These are phyloP conservation scores for Asarcornis scutulata DNA, from an alignment of 2,113 vertebrate species.

Conservation along the genomic window DNA sequence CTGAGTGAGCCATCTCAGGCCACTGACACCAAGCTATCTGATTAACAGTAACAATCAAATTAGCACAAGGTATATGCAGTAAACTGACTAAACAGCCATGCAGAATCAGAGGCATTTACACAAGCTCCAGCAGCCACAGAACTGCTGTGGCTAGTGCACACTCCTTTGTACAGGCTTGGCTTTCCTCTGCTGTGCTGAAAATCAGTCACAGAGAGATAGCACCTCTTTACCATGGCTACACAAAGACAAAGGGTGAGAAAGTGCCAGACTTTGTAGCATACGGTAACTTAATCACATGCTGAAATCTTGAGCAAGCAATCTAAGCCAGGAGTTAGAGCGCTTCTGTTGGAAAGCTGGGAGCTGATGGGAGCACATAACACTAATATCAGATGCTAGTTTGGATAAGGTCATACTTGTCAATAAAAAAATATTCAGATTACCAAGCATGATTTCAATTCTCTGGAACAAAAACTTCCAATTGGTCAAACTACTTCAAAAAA, in stretches of 20 bases:
- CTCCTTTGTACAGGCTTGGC: accelerated
- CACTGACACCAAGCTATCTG: neutral
- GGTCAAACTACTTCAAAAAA: neutral
- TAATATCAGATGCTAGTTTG: neutral
- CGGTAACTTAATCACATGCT: too few species aligned
- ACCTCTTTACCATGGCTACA: accelerated
- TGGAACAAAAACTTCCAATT: neutral
- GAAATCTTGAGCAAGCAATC: neutral
- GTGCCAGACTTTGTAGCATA: accelerated
- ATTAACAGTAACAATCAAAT: neutral
- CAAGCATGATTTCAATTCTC: neutral
- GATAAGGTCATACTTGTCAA: neutral
- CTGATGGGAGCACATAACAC: neutral
- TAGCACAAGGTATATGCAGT: neutral
- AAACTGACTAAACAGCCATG: accelerated
- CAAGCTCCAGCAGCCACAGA: neutral
- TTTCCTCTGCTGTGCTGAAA: neutral
- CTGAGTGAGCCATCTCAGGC: neutral
- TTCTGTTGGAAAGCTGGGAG: neutral
- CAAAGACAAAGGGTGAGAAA: accelerated
- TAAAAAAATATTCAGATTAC: neutral
- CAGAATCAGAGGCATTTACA: neutral
- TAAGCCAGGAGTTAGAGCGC: neutral
- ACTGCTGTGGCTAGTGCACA: accelerated
- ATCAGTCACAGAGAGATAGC: accelerated